phyloP scores from a whole-genome alignment of 2,888 invertebrate genomes.

The Globia sparganii region DNA sequence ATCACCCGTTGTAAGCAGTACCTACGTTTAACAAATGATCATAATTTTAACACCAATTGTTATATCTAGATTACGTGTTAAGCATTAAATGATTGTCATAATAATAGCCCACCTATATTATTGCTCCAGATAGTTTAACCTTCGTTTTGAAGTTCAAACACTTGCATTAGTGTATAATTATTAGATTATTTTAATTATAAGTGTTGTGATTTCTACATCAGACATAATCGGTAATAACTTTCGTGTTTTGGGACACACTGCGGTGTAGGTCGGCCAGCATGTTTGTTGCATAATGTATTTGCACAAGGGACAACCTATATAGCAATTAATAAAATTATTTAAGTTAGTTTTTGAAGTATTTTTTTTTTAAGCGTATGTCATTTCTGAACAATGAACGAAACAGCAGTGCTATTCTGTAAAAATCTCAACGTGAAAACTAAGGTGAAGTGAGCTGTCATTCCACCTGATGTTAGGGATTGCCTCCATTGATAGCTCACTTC shows the following conservation, averaged over 20 bases:
- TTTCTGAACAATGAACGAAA: not conserved
- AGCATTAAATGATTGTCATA: constrained; percentile 35
- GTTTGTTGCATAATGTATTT: not conserved
- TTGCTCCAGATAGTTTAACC: constrained; percentile 47
- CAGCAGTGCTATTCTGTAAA: no score
- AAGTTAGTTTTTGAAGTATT: not conserved
- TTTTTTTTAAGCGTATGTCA: no score
- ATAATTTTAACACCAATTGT: constrained; percentile 52
- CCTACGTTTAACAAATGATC: constrained; percentile 30
- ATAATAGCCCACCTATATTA: constrained; percentile 37
- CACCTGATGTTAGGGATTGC: no score
- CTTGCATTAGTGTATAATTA: constrained; percentile 61
- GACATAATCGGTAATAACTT: constrained; percentile 51
- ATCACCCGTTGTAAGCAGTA: constrained; percentile 21
- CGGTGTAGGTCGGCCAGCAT: not conserved
- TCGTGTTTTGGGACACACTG: constrained; percentile 36
- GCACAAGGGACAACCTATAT: not conserved
- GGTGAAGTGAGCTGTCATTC: no score
- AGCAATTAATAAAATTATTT: not conserved
- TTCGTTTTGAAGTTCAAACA: constrained; percentile 67
- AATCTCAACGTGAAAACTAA: no score
- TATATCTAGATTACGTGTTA: constrained; percentile 43
- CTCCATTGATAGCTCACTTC: no score
- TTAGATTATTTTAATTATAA: constrained; percentile 62
- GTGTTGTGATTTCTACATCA: constrained; percentile 54